A percentile compares a stretch with the other conserved stretches of the same genome.
Conservation (phyloP, 2,888 invertebrate genomes). For the Poecilobothrus nobilitatus region DNA sequence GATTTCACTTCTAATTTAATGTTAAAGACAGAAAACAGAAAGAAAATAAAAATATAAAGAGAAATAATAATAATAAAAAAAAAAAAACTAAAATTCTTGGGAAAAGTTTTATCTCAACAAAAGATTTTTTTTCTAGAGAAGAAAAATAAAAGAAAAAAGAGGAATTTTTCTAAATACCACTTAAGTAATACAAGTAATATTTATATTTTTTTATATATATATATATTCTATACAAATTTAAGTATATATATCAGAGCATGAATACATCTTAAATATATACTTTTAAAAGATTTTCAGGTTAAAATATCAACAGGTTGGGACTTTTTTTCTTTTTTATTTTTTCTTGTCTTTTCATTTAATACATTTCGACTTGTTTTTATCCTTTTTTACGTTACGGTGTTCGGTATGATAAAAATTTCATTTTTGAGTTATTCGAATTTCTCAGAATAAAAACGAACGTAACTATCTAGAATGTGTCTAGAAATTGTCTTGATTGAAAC, state of each 20-base stretch:
- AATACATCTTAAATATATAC: not conserved
- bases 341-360: not conserved
- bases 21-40: not conserved
- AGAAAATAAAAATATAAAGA: not conserved
- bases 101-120: not conserved
- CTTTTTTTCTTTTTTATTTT: not conserved
- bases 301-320: conserved; percentile 4
- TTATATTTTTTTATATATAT: not conserved
- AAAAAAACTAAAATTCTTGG: not conserved
- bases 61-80: not conserved
- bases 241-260: not conserved
- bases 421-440: not conserved
- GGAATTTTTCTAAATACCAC: not conserved
- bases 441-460: not conserved
- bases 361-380: no score
- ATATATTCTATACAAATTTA: not conserved
- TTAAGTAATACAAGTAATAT: conserved; percentile 3
- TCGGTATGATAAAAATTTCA: not conserved
- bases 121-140: not conserved
- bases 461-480: not conserved
- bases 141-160: not conserved
- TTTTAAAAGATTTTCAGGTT: not conserved
- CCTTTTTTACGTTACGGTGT: not conserved
- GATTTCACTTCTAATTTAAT: not conserved
- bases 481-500: not conserved